Base-by-base conservation (phyloP, 2,113 vertebrate genomes). In the Gallinago paraguaiae region DNA sequence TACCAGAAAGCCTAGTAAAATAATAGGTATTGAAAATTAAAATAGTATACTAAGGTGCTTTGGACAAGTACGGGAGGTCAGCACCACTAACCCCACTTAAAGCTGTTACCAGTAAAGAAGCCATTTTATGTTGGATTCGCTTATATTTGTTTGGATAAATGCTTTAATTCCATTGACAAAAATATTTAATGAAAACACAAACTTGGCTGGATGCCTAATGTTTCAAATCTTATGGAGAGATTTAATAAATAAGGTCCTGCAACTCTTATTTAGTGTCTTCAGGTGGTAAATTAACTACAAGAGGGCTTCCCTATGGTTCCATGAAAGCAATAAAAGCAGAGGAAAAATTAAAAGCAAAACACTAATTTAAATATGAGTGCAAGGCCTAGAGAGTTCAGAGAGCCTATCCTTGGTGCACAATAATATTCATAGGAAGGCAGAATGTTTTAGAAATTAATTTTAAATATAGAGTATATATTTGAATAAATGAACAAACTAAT, bases 221-320 rank as follows among this genome's bases (percentile, higher is more conserved):
- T 86, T 96, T 95, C 56, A 48, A 56, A 2, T 71, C 72, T 82
- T 56, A 82, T 7, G 57, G 35, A 77, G 90, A 78, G 72, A 83
- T 86, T 91, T 91, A 86, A 89, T 92, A 80, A 95, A 95, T 84
- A 50, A 96, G n/a, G 37, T 27, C 41, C 54, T 67, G 65, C 74
- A 93, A 91, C 53, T 88, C 95, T 72, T 90, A 85, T 92, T 95
- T 88, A 82, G 79, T 91, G 54, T 82, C 92, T 77, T 96, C 78
- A 91, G 78, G 91, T 90, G 88, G 92, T 94, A 97, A 95, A 96
- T 95, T 94, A 90, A 37, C 70, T 80, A 68, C 61, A 90, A 90
- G 96, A 91, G 72, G 67, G 83, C 41, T 86, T 95, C 80, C 86
- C 91, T 77, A 77, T 96, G 95, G 92, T 93, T 95, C 83, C 60